Conservation (phyloP, 2,113 vertebrate species). For the Edolisoma coerulescens region DNA sequence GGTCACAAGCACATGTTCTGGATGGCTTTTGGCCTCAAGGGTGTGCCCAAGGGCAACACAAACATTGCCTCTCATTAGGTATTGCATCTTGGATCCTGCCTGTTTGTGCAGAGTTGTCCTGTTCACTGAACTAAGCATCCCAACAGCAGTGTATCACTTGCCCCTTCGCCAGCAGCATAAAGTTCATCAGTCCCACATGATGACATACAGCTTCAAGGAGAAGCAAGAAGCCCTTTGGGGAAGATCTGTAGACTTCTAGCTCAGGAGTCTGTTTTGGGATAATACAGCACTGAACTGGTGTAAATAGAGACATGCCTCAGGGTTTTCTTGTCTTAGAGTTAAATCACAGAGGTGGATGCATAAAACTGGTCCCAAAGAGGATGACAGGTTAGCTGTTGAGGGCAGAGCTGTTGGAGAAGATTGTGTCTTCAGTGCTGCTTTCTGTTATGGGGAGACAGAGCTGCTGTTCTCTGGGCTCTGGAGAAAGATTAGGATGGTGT, state of each 20-base stretch:
- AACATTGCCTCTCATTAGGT: neutral
- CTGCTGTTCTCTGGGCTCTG: neutral
- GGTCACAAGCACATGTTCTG: neutral
- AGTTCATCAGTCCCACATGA: fast-evolving
- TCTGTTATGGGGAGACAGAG: neutral
- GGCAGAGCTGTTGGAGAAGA: neutral
- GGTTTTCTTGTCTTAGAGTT: neutral
- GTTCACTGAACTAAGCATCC: neutral
- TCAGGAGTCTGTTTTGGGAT: neutral
- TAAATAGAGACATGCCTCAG: neutral
- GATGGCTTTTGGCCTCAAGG: neutral
- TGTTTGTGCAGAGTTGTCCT: neutral
- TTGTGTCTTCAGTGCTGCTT: neutral
- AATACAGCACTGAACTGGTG: neutral
- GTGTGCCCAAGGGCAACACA: neutral
- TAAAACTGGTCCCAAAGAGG: neutral
- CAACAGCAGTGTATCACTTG: neutral
- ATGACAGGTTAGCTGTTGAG: neutral
- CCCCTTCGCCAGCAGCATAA: neutral
- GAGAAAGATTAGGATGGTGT: neutral
- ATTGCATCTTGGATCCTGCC: neutral
- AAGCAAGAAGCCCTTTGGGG: neutral
- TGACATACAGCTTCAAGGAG: neutral
- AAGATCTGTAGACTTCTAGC: neutral
- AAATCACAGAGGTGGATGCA: neutral